Percentiles rank a stretch among this genome's conserved stretches.
Evolutionary conservation across 2,113 vertebrate genomes (phyloP).

Genomic region (Triplophysa tibetana): DNA sequence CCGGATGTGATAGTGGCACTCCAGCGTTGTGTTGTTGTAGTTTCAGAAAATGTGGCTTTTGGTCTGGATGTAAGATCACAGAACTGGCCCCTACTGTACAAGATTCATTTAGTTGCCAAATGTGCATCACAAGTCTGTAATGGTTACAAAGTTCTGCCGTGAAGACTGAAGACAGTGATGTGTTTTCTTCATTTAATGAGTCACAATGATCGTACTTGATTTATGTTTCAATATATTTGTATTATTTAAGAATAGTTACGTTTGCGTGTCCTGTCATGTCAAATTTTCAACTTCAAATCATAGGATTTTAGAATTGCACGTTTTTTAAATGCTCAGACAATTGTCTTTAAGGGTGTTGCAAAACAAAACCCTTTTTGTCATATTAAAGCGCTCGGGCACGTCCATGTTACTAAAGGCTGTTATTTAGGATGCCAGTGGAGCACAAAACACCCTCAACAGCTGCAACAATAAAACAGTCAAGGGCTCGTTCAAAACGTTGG

Average conservation of each 20-base stretch:
- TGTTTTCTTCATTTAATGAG: constrained; percentile 1
- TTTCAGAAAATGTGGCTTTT: constrained; percentile 9
- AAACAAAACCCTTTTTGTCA: neutral
- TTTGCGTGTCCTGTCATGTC: neutral
- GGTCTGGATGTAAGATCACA: neutral
- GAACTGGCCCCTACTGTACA: neutral
- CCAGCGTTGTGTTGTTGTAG: neutral
- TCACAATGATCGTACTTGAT: constrained; percentile 15
- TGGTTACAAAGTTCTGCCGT: constrained; percentile 37
- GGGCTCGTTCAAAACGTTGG: no score
- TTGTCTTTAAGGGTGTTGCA: neutral
- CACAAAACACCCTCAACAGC: neutral
- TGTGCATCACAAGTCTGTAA: constrained; percentile 24
- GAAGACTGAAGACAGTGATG: constrained; percentile 2
- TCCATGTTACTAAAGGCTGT: neutral
- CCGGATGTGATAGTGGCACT: neutral
- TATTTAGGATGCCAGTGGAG: neutral
- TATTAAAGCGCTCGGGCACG: no score
- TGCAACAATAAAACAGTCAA: neutral
- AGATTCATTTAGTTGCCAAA: constrained; percentile 33
- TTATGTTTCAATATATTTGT: neutral
- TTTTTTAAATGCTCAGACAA: neutral
- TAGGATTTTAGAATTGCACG: neutral
- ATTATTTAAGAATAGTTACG: neutral
- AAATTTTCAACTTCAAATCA: neutral